Evolutionary conservation across 2,888 invertebrate genomes (phyloP).

Genomic region (Germaria angustata): DNA sequence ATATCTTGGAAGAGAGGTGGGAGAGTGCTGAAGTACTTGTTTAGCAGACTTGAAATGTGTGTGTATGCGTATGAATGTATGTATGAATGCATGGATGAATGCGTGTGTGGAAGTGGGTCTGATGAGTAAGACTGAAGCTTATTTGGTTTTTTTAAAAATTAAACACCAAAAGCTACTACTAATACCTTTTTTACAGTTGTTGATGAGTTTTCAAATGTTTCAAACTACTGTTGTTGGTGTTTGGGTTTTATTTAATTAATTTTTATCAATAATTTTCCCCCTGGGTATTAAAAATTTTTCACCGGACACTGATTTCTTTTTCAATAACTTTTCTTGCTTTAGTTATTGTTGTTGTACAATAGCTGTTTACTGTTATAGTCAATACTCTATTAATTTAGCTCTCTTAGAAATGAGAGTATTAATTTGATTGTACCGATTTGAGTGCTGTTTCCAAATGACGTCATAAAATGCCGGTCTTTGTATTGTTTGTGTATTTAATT

Average conservation of each 20-base stretch:
- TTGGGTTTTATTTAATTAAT: background rate
- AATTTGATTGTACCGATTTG: background rate
- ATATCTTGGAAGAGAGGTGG: background rate
- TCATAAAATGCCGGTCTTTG: conserved; percentile 68
- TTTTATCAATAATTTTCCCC: background rate
- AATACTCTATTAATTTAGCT: conserved; percentile 4
- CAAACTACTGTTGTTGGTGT: background rate
- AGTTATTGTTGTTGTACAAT: background rate
- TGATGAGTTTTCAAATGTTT: background rate
- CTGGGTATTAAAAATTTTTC: background rate
- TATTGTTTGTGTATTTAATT: conserved; percentile 14
- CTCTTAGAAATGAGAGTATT: conserved; percentile 19
- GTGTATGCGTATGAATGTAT: background rate
- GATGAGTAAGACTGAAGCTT: background rate
- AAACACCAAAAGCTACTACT: conserved; percentile 1
- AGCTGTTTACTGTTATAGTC: conserved; percentile 10
- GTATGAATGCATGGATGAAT: no score
- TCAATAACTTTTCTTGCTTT: conserved; percentile 5
- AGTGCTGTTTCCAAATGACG: conserved; percentile 58
- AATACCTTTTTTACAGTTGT: background rate
- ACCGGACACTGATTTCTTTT: background rate
- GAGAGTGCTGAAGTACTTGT: no score
- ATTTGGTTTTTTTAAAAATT: background rate
- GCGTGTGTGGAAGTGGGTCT: background rate
- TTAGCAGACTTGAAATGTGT: background rate